Evolutionary conservation across 1,140 invertebrate genomes (phyloP), one percentile per base, ranked within the genome.

Genomic region (Daktulosphaira vitifoliae): DNA sequence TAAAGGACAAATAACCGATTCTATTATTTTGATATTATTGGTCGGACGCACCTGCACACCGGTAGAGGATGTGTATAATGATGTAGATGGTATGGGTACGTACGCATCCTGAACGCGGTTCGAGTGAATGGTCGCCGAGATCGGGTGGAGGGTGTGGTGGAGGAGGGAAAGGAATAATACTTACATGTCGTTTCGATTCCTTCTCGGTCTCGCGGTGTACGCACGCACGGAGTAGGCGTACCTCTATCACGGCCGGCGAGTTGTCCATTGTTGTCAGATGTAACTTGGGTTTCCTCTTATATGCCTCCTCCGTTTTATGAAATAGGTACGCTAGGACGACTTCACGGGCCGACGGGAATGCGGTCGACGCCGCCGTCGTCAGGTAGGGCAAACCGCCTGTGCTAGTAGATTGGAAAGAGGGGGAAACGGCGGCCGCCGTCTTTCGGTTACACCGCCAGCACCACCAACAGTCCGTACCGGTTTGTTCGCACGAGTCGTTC

Each of bases 331-430:
- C 11, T 6, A 6, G 11, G 13, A 26, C 53, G 53, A 56, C 53
- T 33, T 56, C 53, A 56, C 53, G 54, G 54, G 37, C 39, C 54
- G 54, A 33, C 42, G 54, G 54, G 54, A 62, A 62, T 62, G 54
- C 54, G 54, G 54, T 62, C 54, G 54, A 7, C 39, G 9, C 4
- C 39, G 13, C 33, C n/a, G n/a, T n/a, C n/a, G n/a, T 46, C 54
- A 62, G 54, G 42, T 62, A 62, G 54, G 54, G 54, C 51, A 53
- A 62, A 38, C 54, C 38, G 54, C 26, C n/a, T 22, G 48, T 11
- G 29, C 11, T 33, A 33, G 29, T 33, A 11, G 11, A 18, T 13
- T 15, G 48, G 16, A 18, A 22, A 15, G 48, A 22, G 22, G 48
- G 48, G 7, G 48, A 51, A 16, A 51, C 52, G 37, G 20, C 29